Evolutionary conservation across 2,113 vertebrate genomes (phyloP).

Genomic region (Antigone vipio): DNA sequence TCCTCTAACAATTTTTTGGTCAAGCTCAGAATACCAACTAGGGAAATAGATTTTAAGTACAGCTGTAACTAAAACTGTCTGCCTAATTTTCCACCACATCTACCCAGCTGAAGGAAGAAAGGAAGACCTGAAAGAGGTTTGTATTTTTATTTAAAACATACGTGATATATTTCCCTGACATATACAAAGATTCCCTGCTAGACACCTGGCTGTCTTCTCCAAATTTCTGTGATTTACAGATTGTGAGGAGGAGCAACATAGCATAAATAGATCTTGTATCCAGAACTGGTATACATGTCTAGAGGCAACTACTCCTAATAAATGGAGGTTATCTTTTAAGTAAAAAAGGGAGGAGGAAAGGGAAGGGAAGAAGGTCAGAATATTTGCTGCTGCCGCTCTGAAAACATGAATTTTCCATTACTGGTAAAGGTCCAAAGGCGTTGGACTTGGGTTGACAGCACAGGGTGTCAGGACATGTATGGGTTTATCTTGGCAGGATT

Average conservation of each 20-base stretch:
- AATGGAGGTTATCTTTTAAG: neutral
- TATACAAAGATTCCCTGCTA: neutral
- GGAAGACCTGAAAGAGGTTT: neutral
- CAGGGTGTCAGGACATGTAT: neutral
- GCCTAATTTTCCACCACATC: neutral
- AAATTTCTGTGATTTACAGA: neutral
- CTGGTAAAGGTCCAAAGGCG: neutral
- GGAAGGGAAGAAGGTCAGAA: neutral
- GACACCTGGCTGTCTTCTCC: neutral
- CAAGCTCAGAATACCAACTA: neutral
- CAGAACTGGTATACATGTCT: neutral
- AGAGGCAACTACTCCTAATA: neutral
- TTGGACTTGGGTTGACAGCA: neutral
- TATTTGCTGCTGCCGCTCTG: neutral
- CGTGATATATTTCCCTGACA: neutral
- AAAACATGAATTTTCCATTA: neutral
- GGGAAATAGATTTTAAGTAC: neutral
- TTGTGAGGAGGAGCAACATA: neutral
- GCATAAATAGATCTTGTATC: neutral
- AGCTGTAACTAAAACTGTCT: neutral
- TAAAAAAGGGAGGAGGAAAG: neutral
- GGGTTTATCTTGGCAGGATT: neutral
- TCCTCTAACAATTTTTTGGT: neutral
- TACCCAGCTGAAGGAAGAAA: neutral
- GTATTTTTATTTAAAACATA: neutral